Evolutionary conservation across 2,888 invertebrate genomes (phyloP), one percentile per base, ranked within the genome.

Genomic region (Notodonta ziczac): DNA sequence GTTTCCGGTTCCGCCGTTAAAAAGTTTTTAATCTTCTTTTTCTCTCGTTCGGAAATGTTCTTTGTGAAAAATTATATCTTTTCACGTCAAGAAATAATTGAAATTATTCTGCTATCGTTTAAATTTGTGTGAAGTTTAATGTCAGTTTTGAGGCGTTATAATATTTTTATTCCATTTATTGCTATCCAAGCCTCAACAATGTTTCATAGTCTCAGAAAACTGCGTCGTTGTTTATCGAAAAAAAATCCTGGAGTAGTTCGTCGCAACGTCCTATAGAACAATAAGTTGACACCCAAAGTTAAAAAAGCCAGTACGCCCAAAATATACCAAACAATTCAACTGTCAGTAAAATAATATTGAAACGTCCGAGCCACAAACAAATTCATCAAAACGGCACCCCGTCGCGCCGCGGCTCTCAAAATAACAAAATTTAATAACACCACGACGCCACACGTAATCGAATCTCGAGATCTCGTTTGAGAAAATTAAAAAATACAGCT

Each of bases 401-500:
- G 46, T 5, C 4, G 46, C n/a, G 74, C 72, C 68, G 83, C 67
- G 80, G 32, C 71, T 70, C 75, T 79, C 73, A 40, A 56, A 65
- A 79, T 83, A 83, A 73, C 69, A 82, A 89, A 88, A 89, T 89
- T 88, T 84, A 87, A 89, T 89, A 89, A 89, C 79, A 81, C 56
- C 78, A 77, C 80, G 83, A 85, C 77, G 79, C 73, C 72, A 77
- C 81, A 82, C 83, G 85, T 89, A 92, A 92, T 91, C 89, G 89
- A 92, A 91, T 91, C 86, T 81, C 77, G 76, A 82, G 83, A 87
- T 85, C 83, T 82, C 86, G 89, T 89, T 90, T 86, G 86, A 82
- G 90, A 91, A 92, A 93, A 92, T 91, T 90, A 91, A 93, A 93
- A 93, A 89, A 91, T 88, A 90, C 83, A 77, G 84, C 83, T 79